These are phyloP conservation scores for Ariolimax columbianus DNA, from an alignment of 2,888 invertebrate species.

Conservation along the genomic window DNA sequence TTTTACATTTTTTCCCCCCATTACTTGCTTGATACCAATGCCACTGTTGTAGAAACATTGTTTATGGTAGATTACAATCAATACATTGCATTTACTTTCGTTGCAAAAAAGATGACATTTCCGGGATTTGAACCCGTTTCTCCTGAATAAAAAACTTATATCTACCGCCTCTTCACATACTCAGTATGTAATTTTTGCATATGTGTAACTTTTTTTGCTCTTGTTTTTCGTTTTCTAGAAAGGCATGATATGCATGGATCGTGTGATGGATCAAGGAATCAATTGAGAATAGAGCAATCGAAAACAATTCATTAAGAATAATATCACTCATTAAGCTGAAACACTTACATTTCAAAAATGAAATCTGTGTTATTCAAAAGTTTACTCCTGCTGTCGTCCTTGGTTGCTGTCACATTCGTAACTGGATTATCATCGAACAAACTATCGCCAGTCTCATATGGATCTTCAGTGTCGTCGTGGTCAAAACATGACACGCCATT, in stretches of 20 bases:
- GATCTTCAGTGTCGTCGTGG: background rate
- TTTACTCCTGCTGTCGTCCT: background rate
- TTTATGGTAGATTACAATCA: too few species aligned
- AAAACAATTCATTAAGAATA: background rate
- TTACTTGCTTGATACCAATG: too few species aligned
- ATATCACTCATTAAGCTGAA: background rate
- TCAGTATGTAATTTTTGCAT: too few species aligned
- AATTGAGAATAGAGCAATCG: background rate
- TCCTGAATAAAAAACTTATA: too few species aligned
- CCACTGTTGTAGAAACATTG: too few species aligned
- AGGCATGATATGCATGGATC: background rate
- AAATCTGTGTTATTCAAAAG: background rate
- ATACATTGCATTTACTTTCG: too few species aligned
- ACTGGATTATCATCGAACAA: constrained; percentile 22
- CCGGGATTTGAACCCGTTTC: too few species aligned
- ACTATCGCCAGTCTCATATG: background rate
- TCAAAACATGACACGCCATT: background rate
- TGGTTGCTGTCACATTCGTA: background rate
- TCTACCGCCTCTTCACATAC: too few species aligned
- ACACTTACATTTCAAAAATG: background rate
- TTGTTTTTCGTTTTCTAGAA: background rate
- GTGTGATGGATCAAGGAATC: background rate
- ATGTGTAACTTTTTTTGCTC: too few species aligned
- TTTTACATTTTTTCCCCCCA: too few species aligned
- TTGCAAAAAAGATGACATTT: too few species aligned